Base-by-base conservation (phyloP, 1,140 invertebrate species). In the Oryctes rhinoceros region DNA sequence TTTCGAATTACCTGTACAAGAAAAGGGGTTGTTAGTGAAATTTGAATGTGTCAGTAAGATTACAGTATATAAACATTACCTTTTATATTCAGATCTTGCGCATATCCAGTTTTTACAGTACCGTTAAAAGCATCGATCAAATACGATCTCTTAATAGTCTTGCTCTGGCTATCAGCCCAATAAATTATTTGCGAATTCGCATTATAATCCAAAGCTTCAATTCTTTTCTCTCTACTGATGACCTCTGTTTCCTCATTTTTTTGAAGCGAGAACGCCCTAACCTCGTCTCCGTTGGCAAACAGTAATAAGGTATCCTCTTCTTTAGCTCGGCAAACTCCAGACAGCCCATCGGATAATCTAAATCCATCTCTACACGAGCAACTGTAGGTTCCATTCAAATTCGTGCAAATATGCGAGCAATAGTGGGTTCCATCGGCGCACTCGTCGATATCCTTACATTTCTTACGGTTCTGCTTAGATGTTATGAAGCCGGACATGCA, bases 341-440 rank as follows among this genome's bases (percentile, higher is more conserved):
- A 95, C 76, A 94, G 87, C 79, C 90, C 90, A 83, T 96, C 93
- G 10, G 93, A 91, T 24, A 94, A 85, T 79, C 91, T 89, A 89
- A 98, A 99, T 1, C 96, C 96, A 4, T 94, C 90, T 1, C 92
- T 90, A 85, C 98, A 99, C 6, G 91, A 92, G 87, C 98, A 99
- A n/a, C 92, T 91, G 84, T 94, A 98, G 2, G 94, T 94, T 30
- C 97, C 97, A 84, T 98, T 97, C n/a, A 97, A 84, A 86, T 99
- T 99, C 13, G 91, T 92, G 85, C 98, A 99, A 4, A 96, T 89
- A 85, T 99, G 98, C 1, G 96, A 96, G 88, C 97, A 99, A 81
- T 94, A 94, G 86, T 99, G 95, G 11, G 91, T 91, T 11, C 94
- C 93, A 6, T 92, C 92, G 0, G 91, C 89, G 87, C 98, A 99